Percentiles rank a stretch among this genome's conserved stretches.
These are phyloP conservation scores for Cephus sareptanus DNA, from an alignment of 2,888 invertebrate genomes.

Conservation along the genomic window DNA sequence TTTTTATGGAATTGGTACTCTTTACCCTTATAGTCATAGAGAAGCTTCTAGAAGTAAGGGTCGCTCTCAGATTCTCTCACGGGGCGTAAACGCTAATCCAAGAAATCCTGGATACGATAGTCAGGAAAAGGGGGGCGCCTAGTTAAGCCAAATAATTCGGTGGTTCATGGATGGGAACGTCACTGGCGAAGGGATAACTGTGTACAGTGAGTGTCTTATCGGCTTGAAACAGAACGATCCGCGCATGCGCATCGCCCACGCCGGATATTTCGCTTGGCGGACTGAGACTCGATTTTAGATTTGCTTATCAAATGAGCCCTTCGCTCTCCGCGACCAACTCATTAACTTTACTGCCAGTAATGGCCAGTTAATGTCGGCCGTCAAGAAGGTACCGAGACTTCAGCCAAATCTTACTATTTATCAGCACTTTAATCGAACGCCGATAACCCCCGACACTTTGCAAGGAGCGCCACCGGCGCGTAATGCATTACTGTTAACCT, in stretches of 20 bases:
- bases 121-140: neutral
- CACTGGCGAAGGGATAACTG: constrained; percentile 13
- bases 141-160: neutral
- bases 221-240: constrained; percentile 17
- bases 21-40: neutral
- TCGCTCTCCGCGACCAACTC: neutral
- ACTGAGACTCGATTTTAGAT: constrained; percentile 11
- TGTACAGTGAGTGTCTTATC: constrained; percentile 14
- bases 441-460: neutral
- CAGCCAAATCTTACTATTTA: neutral
- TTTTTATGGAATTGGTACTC: neutral
- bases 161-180: neutral
- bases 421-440: neutral
- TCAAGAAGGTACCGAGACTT: neutral
- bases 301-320: constrained; percentile 15
- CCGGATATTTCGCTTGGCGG: neutral
- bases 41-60: neutral
- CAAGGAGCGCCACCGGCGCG: neutral
- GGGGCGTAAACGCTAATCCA: neutral
- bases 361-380: neutral
- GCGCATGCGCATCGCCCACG: constrained; percentile 7
- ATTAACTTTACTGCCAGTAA: neutral
- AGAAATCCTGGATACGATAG: neutral
- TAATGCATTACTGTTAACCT: neutral
- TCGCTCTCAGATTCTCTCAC: neutral